Percentiles rank a stretch among this genome's conserved stretches.
Evolutionary conservation across 2,888 invertebrate genomes (phyloP).

Genomic region (Aphidoletes aphidimyza): DNA sequence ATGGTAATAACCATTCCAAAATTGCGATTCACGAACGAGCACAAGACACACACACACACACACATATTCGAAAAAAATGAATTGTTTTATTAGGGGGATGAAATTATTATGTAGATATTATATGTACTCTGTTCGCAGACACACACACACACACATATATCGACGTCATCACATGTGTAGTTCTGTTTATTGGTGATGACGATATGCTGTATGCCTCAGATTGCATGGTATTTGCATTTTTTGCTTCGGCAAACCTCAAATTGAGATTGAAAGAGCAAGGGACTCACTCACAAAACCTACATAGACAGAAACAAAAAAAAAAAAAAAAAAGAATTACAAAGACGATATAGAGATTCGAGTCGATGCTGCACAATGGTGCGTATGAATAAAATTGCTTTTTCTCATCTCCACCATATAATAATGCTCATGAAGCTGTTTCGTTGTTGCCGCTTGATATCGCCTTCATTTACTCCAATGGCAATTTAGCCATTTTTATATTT

Average conservation of each 20-base stretch:
- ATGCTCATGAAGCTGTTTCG: slow-evolving; percentile 22
- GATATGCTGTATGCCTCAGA: slow-evolving; percentile 6
- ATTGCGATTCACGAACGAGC: background rate
- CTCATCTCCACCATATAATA: background rate
- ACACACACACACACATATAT: slow-evolving; percentile 23
- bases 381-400: slow-evolving; percentile 26
- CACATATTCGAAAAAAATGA: background rate
- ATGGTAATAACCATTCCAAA: background rate
- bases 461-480: slow-evolving; percentile 33
- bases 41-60: background rate
- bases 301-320: background rate
- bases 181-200: background rate
- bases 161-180: slow-evolving; percentile 33
- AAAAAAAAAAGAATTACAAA: background rate
- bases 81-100: background rate
- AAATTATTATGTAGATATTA: slow-evolving; percentile 7
- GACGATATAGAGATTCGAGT: background rate
- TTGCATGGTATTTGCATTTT: slow-evolving; percentile 41
- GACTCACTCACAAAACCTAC: too few relatives aligned
- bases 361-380: slow-evolving; percentile 16
- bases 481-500: slow-evolving; percentile 34
- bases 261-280: background rate
- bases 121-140: too few relatives aligned
- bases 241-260: background rate
- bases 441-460: slow-evolving; percentile 1